Percentiles rank a stretch among this genome's conserved stretches.
These are phyloP conservation scores for Cetoscarus ocellatus DNA, from an alignment of 2,797 vertebrate genomes.

Conservation along the genomic window DNA sequence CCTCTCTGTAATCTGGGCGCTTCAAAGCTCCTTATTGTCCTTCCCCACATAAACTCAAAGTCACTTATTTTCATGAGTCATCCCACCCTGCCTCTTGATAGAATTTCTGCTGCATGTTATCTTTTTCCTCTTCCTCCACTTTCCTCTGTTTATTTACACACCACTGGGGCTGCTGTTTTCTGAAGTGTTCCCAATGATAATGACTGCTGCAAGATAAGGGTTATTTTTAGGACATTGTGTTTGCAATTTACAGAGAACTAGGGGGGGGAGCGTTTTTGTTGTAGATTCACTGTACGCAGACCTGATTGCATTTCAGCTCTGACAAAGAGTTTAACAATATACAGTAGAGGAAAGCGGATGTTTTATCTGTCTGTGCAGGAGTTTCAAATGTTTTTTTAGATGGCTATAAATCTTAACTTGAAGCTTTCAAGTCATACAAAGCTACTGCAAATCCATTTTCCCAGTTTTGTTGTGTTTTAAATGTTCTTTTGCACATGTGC, in stretches of 20 bases:
- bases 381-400: slow-evolving; percentile 52
- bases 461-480: slow-evolving; percentile 38
- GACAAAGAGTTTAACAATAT: slow-evolving; percentile 43
- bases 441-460: slow-evolving; percentile 35
- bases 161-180: slow-evolving; percentile 79
- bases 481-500: slow-evolving; percentile 45
- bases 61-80: slow-evolving; percentile 82
- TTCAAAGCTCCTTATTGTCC: slow-evolving; percentile 83
- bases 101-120: slow-evolving; percentile 77
- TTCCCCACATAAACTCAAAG: slow-evolving; percentile 78
- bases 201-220: slow-evolving; percentile 81
- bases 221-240: slow-evolving; percentile 84
- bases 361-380: slow-evolving; percentile 50
- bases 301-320: slow-evolving; percentile 51
- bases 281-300: slow-evolving; percentile 45
- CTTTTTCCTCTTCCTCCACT: slow-evolving; percentile 70
- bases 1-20: slow-evolving; percentile 74
- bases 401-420: slow-evolving; percentile 62
- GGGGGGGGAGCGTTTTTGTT: slow-evolving; percentile 60
- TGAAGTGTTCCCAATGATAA: slow-evolving; percentile 83
- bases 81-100: slow-evolving; percentile 76
- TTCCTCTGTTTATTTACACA: slow-evolving; percentile 79
- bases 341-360: slow-evolving; percentile 31
- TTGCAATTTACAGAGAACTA: slow-evolving; percentile 69
- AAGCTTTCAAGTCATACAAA: slow-evolving; percentile 47